Evolutionary conservation across 2,797 vertebrate species (phyloP).

Genomic region (Crenuchus spilurus): DNA sequence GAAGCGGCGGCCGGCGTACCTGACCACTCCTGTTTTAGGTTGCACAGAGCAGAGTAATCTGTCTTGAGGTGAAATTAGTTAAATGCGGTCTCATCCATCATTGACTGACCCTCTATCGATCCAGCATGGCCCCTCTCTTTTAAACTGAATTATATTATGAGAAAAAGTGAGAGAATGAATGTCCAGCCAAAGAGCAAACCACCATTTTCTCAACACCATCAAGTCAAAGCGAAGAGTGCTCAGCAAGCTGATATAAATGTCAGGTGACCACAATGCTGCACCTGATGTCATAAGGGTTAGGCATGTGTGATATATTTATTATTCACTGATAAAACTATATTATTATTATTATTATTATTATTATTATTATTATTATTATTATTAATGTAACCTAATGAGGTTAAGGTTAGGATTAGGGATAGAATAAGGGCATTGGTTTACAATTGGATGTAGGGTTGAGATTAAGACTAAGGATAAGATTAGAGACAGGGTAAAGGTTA

Average conservation of each 20-base stretch:
- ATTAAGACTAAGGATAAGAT: no score
- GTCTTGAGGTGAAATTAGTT: slow-evolving; percentile 80
- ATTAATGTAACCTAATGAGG: no score
- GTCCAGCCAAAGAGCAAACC: slow-evolving; percentile 51
- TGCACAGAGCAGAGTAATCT: slow-evolving; percentile 70
- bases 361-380: no score
- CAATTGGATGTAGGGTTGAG: no score
- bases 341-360: no score
- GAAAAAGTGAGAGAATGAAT: slow-evolving; percentile 69
- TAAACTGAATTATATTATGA: slow-evolving; percentile 80
- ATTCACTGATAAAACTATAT: no score
- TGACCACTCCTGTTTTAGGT: slow-evolving; percentile 52
- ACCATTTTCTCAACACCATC: slow-evolving; percentile 13
- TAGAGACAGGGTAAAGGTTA: no score
- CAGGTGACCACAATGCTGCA: no score
- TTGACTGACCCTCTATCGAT: slow-evolving; percentile 79
- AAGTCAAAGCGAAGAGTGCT: neutral
- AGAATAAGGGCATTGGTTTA: no score
- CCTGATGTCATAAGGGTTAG: no score
- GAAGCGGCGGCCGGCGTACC: slow-evolving; percentile 1
- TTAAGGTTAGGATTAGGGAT: no score
- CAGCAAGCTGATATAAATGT: neutral
- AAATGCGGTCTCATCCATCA: slow-evolving; percentile 80
- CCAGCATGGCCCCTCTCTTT: slow-evolving; percentile 71
- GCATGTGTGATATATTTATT: no score